Evolutionary conservation across 2,888 invertebrate genomes (phyloP).

Genomic region (Drosophila histrio): DNA sequence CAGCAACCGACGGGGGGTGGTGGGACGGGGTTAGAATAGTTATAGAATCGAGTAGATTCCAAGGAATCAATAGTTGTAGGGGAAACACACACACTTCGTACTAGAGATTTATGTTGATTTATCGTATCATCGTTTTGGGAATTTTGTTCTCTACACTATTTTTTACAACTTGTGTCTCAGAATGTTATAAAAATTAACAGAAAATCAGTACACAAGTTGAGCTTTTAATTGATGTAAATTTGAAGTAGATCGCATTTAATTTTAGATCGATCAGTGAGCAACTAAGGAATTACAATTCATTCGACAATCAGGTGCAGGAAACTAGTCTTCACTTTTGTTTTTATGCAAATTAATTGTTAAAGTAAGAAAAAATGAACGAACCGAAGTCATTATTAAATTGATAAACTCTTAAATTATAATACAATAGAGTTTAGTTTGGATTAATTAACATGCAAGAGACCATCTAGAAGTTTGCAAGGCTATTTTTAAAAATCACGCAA

Average conservation of each 20-base stretch:
- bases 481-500: slow-evolving; percentile 69
- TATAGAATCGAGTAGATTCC: slow-evolving; percentile 3
- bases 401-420: slow-evolving; percentile 17
- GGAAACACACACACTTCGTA: neutral
- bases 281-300: slow-evolving; percentile 63
- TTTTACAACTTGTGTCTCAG: slow-evolving; percentile 17
- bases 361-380: neutral
- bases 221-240: slow-evolving; percentile 5
- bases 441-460: slow-evolving; percentile 65
- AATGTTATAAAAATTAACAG: neutral
- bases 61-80: neutral
- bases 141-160: slow-evolving; percentile 7
- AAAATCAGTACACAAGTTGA: slow-evolving; percentile 11
- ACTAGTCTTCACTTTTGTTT: slow-evolving; percentile 42
- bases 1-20: slow-evolving; percentile 10
- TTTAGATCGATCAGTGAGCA: slow-evolving; percentile 50
- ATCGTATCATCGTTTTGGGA: neutral
- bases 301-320: slow-evolving; percentile 71
- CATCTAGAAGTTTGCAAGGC: slow-evolving; percentile 68
- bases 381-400: neutral
- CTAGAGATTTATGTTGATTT: neutral
- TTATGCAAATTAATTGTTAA: slow-evolving; percentile 55
- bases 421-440: slow-evolving; percentile 27
- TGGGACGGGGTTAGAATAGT: neutral
- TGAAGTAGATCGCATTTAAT: slow-evolving; percentile 18